Percentiles rank a stretch among this genome's conserved stretches.
Evolutionary conservation across 2,113 vertebrate species (phyloP).

Genomic region (Labrus mixtus): DNA sequence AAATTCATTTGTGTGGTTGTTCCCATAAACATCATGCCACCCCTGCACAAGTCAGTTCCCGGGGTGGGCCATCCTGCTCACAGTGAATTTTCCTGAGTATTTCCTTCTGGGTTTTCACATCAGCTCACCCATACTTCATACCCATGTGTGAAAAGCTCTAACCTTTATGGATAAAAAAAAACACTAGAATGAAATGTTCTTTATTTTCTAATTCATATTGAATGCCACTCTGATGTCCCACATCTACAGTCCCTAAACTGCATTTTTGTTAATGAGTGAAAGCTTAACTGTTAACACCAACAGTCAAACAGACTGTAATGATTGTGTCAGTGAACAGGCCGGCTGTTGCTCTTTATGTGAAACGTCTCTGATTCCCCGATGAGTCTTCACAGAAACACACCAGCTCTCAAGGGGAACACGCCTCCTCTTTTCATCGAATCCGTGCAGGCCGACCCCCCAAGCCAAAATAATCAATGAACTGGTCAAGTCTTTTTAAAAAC

Average conservation of each 20-base stretch:
- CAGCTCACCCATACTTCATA: too few relatives aligned
- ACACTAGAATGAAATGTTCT: too few relatives aligned
- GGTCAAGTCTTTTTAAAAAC: not conserved
- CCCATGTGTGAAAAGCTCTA: too few relatives aligned
- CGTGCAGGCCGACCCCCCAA: not conserved
- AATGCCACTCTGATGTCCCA: too few relatives aligned
- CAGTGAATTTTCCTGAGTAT: too few relatives aligned
- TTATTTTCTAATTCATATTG: too few relatives aligned
- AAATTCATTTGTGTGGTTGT: too few relatives aligned
- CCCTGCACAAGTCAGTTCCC: too few relatives aligned
- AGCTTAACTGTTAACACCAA: not conserved
- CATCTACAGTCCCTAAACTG: not conserved
- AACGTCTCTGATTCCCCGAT: not conserved
- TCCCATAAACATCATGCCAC: too few relatives aligned
- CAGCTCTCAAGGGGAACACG: constrained; percentile 22
- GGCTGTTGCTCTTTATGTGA: not conserved
- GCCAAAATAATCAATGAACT: constrained; percentile 17
- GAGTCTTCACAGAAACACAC: not conserved
- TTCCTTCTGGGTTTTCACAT: too few relatives aligned
- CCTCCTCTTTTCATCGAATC: constrained; percentile 16
- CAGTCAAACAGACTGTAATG: not conserved
- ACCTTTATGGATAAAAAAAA: too few relatives aligned
- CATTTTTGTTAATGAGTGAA: not conserved
- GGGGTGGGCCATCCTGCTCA: too few relatives aligned
- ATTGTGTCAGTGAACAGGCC: not conserved